These are phyloP conservation scores for Hippocampus abdominalis DNA, from an alignment of 2,113 vertebrate species.

Conservation along the genomic window DNA sequence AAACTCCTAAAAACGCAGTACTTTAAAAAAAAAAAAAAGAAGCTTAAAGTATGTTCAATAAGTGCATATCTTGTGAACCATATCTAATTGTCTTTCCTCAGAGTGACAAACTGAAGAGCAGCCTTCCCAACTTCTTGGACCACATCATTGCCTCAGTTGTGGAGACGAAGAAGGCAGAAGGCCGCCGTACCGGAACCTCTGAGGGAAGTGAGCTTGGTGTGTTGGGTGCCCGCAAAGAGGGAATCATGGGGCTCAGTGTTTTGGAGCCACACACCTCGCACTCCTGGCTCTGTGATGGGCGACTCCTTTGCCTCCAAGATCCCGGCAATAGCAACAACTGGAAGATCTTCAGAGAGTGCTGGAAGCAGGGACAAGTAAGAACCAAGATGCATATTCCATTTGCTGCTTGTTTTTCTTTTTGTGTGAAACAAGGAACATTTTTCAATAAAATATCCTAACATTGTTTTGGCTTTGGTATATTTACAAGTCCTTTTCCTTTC, in stretches of 20 bases:
- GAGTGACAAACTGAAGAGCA: conserved; percentile 91
- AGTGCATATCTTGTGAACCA: not conserved
- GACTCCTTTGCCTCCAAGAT: conserved; percentile 95
- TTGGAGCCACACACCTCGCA: conserved; percentile 96
- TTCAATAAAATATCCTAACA: not conserved
- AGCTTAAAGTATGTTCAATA: not conserved
- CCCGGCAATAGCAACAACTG: conserved; percentile 98
- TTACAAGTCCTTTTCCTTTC: not conserved
- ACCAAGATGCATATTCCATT: not conserved
- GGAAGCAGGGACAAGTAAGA: conserved; percentile 97
- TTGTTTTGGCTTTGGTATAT: not conserved
- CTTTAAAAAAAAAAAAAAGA: too few species aligned
- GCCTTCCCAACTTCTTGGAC: conserved; percentile 94
- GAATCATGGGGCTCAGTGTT: conserved; percentile 93
- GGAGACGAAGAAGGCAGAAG: conserved; percentile 94
- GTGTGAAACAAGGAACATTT: not conserved
- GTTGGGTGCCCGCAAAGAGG: conserved; percentile 79
- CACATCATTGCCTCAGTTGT: conserved; percentile 98
- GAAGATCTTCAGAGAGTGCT: conserved; percentile 99
- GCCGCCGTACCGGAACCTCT: conserved; percentile 76
- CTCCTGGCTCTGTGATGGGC: conserved; percentile 96
- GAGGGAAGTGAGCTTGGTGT: conserved; percentile 81
- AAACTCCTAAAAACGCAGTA: not conserved
- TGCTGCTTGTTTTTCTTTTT: not conserved
- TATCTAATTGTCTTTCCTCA: conserved; percentile 21